Percentiles rank a stretch among this genome's conserved stretches.
Evolutionary conservation across 2,113 vertebrate genomes (phyloP).

Genomic region (Vimba vimba): DNA sequence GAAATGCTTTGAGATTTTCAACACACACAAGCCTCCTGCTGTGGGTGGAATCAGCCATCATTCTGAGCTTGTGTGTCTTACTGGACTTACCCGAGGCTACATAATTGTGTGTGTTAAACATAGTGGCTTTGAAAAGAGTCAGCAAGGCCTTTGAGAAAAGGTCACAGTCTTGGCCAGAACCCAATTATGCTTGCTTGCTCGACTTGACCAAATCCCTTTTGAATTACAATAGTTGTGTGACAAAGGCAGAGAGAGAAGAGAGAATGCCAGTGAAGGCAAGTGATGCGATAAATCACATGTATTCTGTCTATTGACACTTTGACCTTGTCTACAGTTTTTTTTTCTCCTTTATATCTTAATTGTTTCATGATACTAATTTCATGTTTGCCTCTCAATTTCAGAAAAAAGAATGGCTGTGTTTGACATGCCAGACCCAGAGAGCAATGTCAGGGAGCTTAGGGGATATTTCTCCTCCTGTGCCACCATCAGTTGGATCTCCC

Average conservation of each 20-base stretch:
- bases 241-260: neutral
- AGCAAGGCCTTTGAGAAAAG: conserved; percentile 35
- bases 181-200: conserved; percentile 38
- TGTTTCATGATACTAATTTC: neutral
- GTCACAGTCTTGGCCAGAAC: conserved; percentile 27
- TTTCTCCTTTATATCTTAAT: conserved; percentile 24
- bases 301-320: conserved; percentile 11
- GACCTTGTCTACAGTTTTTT: conserved; percentile 8
- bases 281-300: conserved; percentile 16
- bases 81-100: neutral
- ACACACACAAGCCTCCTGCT: neutral
- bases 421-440: conserved; percentile 98
- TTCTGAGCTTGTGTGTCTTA: conserved; percentile 19
- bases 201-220: conserved; percentile 37
- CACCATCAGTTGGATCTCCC: conserved; percentile 78
- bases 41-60: neutral
- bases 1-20: neutral
- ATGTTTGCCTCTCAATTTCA: conserved; percentile 76
- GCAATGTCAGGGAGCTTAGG: conserved; percentile 92
- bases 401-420: conserved; percentile 99
- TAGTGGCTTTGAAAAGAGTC: conserved; percentile 25
- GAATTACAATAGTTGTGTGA: conserved; percentile 14
- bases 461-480: conserved; percentile 78
- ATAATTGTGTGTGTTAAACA: conserved; percentile 44
- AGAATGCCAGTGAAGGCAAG: conserved; percentile 2